A percentile compares a stretch with the other conserved stretches of the same genome.
Evolutionary conservation across 2,113 vertebrate genomes (phyloP).

Genomic region (Eolophus roseicapilla): DNA sequence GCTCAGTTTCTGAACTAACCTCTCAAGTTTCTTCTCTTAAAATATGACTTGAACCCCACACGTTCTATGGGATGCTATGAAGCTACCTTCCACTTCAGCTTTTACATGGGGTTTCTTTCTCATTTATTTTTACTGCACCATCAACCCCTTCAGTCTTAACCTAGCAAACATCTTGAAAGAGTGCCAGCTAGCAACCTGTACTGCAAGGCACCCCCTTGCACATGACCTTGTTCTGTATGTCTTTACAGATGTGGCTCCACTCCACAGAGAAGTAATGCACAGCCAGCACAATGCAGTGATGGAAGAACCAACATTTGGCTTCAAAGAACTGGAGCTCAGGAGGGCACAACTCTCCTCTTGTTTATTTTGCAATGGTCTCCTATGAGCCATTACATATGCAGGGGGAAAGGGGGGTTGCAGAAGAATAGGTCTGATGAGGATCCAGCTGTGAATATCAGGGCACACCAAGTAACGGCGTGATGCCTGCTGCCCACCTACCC

Average conservation of each 20-base stretch:
- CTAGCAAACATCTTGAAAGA: neutral
- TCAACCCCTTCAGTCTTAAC: neutral
- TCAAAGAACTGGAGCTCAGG: neutral
- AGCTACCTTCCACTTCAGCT: neutral
- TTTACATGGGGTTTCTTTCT: neutral
- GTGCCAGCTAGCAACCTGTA: neutral
- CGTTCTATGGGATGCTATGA: neutral
- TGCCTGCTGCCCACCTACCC: conserved; percentile 75
- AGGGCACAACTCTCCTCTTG: neutral
- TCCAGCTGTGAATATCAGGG: neutral
- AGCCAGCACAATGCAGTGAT: neutral
- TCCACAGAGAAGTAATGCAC: neutral
- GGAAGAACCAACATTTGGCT: neutral
- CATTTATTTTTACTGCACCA: neutral
- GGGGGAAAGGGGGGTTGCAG: neutral
- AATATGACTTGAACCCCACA: neutral
- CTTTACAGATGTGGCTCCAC: neutral
- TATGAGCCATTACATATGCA: neutral
- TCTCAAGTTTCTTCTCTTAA: neutral
- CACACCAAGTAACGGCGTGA: rapidly evolving
- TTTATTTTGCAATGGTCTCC: neutral
- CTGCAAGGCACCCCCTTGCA: neutral
- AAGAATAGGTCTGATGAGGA: neutral
- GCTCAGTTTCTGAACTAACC: neutral
- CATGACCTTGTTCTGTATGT: rapidly evolving